Evolutionary conservation across 2,888 invertebrate species (phyloP), one percentile per base, ranked within the genome.

Genomic region (Bedellia somnulentella): DNA sequence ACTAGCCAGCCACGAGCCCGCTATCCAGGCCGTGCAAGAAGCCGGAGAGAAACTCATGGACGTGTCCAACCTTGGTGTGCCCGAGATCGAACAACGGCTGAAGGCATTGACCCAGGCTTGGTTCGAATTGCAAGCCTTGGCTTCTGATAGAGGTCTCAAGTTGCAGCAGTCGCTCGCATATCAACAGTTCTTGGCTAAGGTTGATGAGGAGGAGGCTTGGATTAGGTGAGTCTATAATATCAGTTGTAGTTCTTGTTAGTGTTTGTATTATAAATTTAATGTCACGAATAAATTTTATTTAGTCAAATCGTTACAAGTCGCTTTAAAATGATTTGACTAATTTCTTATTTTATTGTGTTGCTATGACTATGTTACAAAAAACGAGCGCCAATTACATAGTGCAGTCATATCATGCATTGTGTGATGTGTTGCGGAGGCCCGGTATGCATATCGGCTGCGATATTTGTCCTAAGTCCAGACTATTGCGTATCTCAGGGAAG

Each of bases 121-220:
- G 98, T 86, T 88, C 11, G 94, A 96, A 59, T 79, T 98, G 33
- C 93, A 93, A 58, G 86, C 89, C 45, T 70, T 93, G 54, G 90
- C 93, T 1, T 87, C 83, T 0, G 89, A 87, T 33, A 79, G 97
- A 32, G 96, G 96, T 15, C 89, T 93, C 55, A 97, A 96, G 70
- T 75, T 99, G 49, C 95, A 95, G 43, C 96, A 99, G 66, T 94
- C 94, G n/a, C 80, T 95, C 31, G 92, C 89, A 3, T 98, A 94
- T 75, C 98, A 99, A 63, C 95, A 97, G 70, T 99, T 96, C 80
- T 75, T 96, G 46, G 95, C 97, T 32, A 94, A 95, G 63, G 91
- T 98, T 10, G 98, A 98, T 57, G 98, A 98, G 57, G 98, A 99
- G 59, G 97, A 97, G 59, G 96, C 98, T 3, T 99, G 98, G 98